A percentile compares a stretch with the other conserved stretches of the same genome.
These are phyloP conservation scores for Danio jaintianensis DNA, from an alignment of 2,797 vertebrate genomes.

Conservation along the genomic window DNA sequence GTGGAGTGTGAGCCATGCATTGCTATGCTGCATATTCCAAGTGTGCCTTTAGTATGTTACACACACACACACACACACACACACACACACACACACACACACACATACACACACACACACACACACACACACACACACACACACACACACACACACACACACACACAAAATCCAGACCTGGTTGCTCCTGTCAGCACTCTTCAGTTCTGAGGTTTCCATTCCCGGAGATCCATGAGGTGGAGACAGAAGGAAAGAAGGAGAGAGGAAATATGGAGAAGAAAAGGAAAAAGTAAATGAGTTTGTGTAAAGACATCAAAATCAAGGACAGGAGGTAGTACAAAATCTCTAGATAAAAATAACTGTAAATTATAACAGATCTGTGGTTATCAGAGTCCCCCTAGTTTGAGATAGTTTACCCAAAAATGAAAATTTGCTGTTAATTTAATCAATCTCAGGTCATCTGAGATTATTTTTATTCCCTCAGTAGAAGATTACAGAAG, in stretches of 20 bases:
- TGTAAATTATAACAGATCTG: no score
- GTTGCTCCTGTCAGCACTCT: slow-evolving; percentile 57
- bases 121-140: slow-evolving; percentile 29
- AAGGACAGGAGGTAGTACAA: neutral
- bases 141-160: slow-evolving; percentile 40
- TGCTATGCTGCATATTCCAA: slow-evolving; percentile 59
- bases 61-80: slow-evolving; percentile 37
- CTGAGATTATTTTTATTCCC: no score
- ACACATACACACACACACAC: slow-evolving; percentile 37
- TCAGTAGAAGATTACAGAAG: no score
- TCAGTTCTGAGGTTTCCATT: slow-evolving; percentile 67
- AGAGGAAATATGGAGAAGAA: slow-evolving; percentile 54
- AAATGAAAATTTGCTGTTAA: no score
- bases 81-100: slow-evolving; percentile 40
- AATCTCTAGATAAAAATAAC: neutral
- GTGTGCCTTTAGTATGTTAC: slow-evolving; percentile 52
- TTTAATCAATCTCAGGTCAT: no score
- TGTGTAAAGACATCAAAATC: neutral
- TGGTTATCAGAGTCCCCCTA: no score
- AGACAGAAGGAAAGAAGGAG: slow-evolving; percentile 49
- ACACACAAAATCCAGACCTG: slow-evolving; percentile 59
- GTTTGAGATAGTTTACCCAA: no score
- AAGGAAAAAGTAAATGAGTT: neutral
- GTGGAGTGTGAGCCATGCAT: slow-evolving; percentile 38
- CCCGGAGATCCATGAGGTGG: neutral